Conservation (phyloP, 2,888 invertebrate genomes). For the Hypomecis punctinalis region DNA sequence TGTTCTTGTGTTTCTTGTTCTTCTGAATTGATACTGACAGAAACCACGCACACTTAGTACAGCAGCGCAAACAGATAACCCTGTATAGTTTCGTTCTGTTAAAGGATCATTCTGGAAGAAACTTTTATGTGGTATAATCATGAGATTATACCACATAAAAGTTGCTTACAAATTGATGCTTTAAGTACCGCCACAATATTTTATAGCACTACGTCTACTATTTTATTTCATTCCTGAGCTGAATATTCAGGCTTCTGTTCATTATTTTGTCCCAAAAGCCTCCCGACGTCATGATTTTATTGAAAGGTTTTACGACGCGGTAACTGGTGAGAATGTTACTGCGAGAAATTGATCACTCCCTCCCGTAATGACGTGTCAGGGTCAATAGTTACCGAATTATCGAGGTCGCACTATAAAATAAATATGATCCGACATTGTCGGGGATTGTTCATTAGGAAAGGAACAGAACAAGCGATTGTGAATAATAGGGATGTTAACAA, state of each 20-base stretch:
- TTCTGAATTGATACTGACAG: too few relatives aligned
- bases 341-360: conserved; percentile 62
- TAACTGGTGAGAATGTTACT: conserved; percentile 57
- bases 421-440: conserved; percentile 35
- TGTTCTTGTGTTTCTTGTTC: too few relatives aligned
- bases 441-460: conserved; percentile 16
- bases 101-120: too few relatives aligned
- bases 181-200: too few relatives aligned
- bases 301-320: conserved; percentile 58
- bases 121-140: too few relatives aligned
- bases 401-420: conserved; percentile 45
- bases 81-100: too few relatives aligned
- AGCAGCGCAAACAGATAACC: too few relatives aligned
- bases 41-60: too few relatives aligned
- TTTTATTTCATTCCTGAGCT: background rate
- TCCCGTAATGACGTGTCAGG: conserved; percentile 48
- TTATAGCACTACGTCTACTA: too few relatives aligned
- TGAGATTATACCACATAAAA: too few relatives aligned
- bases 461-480: conserved; percentile 6
- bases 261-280: conserved; percentile 7
- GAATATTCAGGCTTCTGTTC: conserved; percentile 9
- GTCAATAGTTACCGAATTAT: conserved; percentile 44
- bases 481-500: too few relatives aligned
- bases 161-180: too few relatives aligned
- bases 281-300: conserved; percentile 46